Base-by-base conservation (phyloP, 1,140 invertebrate genomes). In the Zaprionus inermis region DNA sequence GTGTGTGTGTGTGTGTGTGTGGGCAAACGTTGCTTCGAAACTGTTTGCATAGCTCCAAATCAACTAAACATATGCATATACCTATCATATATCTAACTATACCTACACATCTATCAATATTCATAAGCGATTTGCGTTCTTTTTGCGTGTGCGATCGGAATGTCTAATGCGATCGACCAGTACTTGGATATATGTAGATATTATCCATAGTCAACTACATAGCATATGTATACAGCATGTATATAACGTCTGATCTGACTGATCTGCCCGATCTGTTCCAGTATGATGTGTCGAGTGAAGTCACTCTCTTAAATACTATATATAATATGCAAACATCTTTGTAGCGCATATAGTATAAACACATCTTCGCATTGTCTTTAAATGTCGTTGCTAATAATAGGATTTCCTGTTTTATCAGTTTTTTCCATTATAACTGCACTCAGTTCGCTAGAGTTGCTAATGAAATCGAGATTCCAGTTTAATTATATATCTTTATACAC, bases 1-100 rank as follows among this genome's bases (percentile, higher is more conserved):
- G n/a, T 60, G 28, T 18, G 24, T 30, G n/a, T 36, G 28, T 58
- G 57, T 58, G 65, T 66, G 24, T 38, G 54, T 60, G 36, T 61
- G 38, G 28, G 28, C 5, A 28, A 2, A 16, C 38, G 41, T 18
- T 46, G 16, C 16, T 46, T 18, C 10, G 44, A 9, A 49, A 20
- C 44, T 49, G 18, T 22, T 12, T 12, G 18, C 12, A 20, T 11
- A 49, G 20, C 44, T 49, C 16, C 22, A 28, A 5, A 28, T 28
- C 24, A 28, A 5, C 24, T 28, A 28, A 5, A 28, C n/a, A n/a
- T n/a, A n/a, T n/a, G 24, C 24, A n/a, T 28, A 28, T 28, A 28
- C 3, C 3, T 24, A 24, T 24, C 5, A 28, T 28, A 28, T 28
- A 28, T 12, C 1, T n/a, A 10, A 49, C 11, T 20, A 18, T 49